phyloP scores from a whole-genome alignment of 2,113 vertebrate species.

The Serilophus lunatus region DNA sequence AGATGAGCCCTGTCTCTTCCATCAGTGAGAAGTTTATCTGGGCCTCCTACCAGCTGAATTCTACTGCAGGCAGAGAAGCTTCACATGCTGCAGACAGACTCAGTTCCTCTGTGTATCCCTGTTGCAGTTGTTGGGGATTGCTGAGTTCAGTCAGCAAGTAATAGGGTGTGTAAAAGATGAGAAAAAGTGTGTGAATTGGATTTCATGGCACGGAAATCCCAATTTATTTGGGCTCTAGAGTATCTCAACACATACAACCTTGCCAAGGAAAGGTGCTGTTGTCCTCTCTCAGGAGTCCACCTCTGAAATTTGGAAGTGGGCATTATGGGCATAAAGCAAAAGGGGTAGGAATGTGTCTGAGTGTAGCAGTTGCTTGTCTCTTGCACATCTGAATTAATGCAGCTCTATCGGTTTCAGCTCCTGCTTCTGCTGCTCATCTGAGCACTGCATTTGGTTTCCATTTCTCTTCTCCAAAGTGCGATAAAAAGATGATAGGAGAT shows the following conservation, averaged over 20 bases:
- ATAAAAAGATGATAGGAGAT: conserved; percentile 23
- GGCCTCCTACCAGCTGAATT: neutral
- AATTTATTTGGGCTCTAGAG: neutral
- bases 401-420: neutral
- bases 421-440: neutral
- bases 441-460: neutral
- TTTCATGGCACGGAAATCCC: neutral
- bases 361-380: neutral
- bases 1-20: neutral
- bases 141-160: neutral
- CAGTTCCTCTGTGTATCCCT: neutral
- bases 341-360: neutral
- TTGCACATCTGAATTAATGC: neutral
- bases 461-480: neutral
- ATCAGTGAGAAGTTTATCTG: neutral
- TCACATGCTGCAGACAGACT: neutral
- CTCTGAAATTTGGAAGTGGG: neutral
- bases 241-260: neutral
- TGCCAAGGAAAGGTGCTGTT: neutral
- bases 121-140: fast-evolving
- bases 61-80: neutral
- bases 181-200: neutral
- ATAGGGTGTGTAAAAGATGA: neutral
- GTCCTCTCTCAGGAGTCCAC: neutral
- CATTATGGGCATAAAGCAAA: neutral